Evolutionary conservation across 2,113 vertebrate species (phyloP), one percentile per base, ranked within the genome.

Genomic region (Barnardius zonarius): DNA sequence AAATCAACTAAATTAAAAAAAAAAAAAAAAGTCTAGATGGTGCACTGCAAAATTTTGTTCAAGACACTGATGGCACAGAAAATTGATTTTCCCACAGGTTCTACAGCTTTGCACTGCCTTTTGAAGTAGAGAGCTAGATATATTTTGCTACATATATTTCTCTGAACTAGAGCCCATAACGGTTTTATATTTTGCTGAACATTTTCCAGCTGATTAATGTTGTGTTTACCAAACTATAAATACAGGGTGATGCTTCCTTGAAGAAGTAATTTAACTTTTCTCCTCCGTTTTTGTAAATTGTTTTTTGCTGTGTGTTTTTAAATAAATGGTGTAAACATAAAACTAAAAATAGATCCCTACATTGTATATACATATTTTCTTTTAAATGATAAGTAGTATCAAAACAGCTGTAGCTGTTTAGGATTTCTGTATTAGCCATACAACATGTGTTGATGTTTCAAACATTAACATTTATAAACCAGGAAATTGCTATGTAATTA

Each of bases 11-110:
- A 93, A 92, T 80, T 77, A 31, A 75, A 41, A 82, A 33, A 33
- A 64, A 66, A 61, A 66, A 69, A 61, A 61, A 54, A 63, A 37
- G 39, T 31, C 39, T 66, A 69, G 73, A 79, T 87, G 59, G 69
- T 75, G 25, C 73, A 51, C 28, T 79, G 83, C 70, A 91, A 92
- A 95, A 94, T 86, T 92, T 84, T 51, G 74, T 80, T 86, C 77
- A 41, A 96, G 74, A 41, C 86, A 92, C 91, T 80, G 83, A 79
- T 46, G 81, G 81, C 1, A 46, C 93, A 96, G 93, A 92, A 97
- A 97, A 97, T 96, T 95, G 96, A 96, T 97, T 96, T 97, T 89
- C 91, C 67, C 54, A n/a, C 81, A 94, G 95, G 92, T 94, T 96
- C 93, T 96, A 88, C 90, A 82, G 92, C 88, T 96, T 83, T 83